A percentile compares a stretch with the other conserved stretches of the same genome.
phyloP scores from a whole-genome alignment of 2,113 vertebrate genomes.

The Callospermophilus lateralis region DNA sequence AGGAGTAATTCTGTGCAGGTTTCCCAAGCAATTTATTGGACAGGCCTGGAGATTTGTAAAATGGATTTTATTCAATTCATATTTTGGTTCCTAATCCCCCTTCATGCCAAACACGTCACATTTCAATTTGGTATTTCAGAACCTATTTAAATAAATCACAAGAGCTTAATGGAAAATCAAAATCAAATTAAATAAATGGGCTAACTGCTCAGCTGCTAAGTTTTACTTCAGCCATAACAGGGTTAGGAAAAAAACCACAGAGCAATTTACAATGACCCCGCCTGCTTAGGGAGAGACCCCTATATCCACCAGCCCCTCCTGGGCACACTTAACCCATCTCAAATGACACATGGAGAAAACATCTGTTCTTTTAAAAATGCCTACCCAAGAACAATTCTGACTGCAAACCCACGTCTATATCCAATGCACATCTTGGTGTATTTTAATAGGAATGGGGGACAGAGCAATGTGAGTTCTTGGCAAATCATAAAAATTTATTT shows the following conservation, averaged over 20 bases:
- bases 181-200: slow-evolving; percentile 73
- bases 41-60: slow-evolving; percentile 79
- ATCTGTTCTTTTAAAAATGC: slow-evolving; percentile 81
- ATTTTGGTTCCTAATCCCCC: slow-evolving; percentile 56
- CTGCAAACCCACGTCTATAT: slow-evolving; percentile 69
- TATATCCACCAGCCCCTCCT: slow-evolving; percentile 50
- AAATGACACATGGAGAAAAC: slow-evolving; percentile 74
- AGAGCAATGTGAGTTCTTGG: slow-evolving; percentile 33
- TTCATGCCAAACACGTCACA: slow-evolving; percentile 70
- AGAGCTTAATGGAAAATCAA: slow-evolving; percentile 77
- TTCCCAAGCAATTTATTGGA: slow-evolving; percentile 70
- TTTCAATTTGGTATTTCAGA: slow-evolving; percentile 72
- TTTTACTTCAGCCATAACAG: slow-evolving; percentile 62
- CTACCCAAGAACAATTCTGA: slow-evolving; percentile 61
- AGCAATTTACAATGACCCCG: slow-evolving; percentile 45
- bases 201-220: slow-evolving; percentile 70
- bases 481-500: slow-evolving; percentile 69
- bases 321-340: slow-evolving; percentile 71
- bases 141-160: slow-evolving; percentile 73
- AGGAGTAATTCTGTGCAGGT: slow-evolving; percentile 57
- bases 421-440: slow-evolving; percentile 50
- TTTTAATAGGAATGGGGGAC: slow-evolving; percentile 72
- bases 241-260: slow-evolving; percentile 59
- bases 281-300: slow-evolving; percentile 69
- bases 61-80: slow-evolving; percentile 70